These are phyloP conservation scores for Acanthococcus lagerstroemiae DNA, from an alignment of 2,888 invertebrate genomes.

Conservation along the genomic window DNA sequence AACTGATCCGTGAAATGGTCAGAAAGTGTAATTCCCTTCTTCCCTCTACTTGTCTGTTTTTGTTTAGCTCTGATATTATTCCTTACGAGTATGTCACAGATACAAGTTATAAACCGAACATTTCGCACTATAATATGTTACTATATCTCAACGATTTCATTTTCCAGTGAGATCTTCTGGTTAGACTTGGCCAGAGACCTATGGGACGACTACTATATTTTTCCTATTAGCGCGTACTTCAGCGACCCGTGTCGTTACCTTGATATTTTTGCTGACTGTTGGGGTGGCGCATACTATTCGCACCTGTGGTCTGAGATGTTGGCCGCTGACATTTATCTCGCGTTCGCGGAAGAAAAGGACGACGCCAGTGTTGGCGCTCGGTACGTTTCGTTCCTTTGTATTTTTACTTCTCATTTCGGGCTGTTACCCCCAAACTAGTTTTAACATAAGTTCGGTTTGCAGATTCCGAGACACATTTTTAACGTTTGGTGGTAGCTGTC, in stretches of 20 bases:
- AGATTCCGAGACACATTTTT: conserved; percentile 71
- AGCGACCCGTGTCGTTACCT: conserved; percentile 76
- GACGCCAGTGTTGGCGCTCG: conserved; percentile 37
- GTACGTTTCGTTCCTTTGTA: conserved; percentile 36
- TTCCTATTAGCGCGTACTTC: conserved; percentile 67
- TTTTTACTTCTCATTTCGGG: too few species aligned
- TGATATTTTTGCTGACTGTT: conserved; percentile 71
- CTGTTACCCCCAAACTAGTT: background rate
- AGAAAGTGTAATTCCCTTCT: too few species aligned
- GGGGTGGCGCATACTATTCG: conserved; percentile 67
- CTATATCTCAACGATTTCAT: background rate
- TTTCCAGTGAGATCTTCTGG: conserved; percentile 63
- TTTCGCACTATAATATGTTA: too few species aligned
- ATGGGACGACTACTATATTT: conserved; percentile 70
- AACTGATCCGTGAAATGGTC: too few species aligned
- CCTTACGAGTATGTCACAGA: too few species aligned
- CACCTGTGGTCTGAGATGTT: conserved; percentile 78
- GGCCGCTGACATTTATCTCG: conserved; percentile 80
- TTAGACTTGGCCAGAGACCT: conserved; percentile 58
- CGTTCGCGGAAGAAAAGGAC: conserved; percentile 59
- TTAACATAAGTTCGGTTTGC: conserved; percentile 18
- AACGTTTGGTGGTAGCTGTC: conserved; percentile 67
- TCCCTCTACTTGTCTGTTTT: too few species aligned
- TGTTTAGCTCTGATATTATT: too few species aligned
- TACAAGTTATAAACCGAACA: too few species aligned